These are phyloP conservation scores for Onychostruthus taczanowskii DNA, from an alignment of 2,113 vertebrate genomes.

Conservation along the genomic window DNA sequence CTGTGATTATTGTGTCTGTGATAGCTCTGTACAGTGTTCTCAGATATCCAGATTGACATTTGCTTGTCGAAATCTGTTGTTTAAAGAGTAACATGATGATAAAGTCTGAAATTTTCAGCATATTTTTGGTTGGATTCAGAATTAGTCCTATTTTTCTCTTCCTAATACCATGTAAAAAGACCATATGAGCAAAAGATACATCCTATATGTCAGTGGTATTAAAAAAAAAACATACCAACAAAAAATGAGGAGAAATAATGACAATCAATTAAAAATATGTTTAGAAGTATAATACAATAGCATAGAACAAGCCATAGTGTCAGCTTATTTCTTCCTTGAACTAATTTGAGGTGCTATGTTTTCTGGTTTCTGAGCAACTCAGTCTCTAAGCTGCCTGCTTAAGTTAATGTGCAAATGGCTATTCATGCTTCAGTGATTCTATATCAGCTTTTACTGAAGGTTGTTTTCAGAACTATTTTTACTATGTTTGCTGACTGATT, in stretches of 20 bases:
- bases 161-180: background rate
- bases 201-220: background rate
- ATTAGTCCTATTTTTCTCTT: background rate
- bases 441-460: slow-evolving; percentile 32
- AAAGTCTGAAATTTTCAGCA: background rate
- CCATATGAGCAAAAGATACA: background rate
- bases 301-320: background rate
- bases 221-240: background rate
- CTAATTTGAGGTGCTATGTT: background rate
- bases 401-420: slow-evolving; percentile 44
- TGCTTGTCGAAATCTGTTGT: background rate
- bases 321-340: background rate
- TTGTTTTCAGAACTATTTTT: slow-evolving; percentile 43
- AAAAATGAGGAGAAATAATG: background rate
- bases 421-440: slow-evolving; percentile 25
- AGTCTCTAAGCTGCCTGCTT: background rate
- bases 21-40: background rate
- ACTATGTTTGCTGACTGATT: slow-evolving; percentile 59
- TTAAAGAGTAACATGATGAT: background rate
- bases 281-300: background rate
- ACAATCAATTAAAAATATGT: background rate
- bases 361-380: slow-evolving; percentile 48
- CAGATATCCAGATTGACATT: background rate
- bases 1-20: background rate
- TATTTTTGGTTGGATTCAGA: background rate